These are phyloP conservation scores for Apomyelois bistriatella DNA, from an alignment of 2,888 invertebrate species.

Conservation along the genomic window DNA sequence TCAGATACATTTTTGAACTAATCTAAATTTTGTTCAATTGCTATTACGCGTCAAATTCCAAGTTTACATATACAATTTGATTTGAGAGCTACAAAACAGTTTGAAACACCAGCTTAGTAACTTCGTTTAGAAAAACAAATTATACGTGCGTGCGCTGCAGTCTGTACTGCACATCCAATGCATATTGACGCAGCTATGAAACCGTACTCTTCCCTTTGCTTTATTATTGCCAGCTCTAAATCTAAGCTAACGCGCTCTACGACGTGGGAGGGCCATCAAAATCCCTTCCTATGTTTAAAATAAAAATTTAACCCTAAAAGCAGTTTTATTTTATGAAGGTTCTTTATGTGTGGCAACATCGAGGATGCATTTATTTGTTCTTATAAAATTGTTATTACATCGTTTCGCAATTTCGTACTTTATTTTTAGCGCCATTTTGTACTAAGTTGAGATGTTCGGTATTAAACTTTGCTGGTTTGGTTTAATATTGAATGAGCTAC, in stretches of 20 bases:
- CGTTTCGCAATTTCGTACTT: slow-evolving; percentile 46
- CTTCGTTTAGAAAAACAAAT: too few species aligned
- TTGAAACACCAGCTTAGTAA: too few species aligned
- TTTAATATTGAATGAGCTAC: slow-evolving; percentile 41
- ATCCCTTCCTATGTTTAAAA: slow-evolving; percentile 79
- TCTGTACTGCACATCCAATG: too few species aligned
- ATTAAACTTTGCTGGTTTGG: slow-evolving; percentile 40
- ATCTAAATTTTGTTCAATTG: too few species aligned
- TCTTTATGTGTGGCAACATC: slow-evolving; percentile 52
- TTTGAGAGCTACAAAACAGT: too few species aligned
- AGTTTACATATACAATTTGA: too few species aligned
- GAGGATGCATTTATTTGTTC: slow-evolving; percentile 63
- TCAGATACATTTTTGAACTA: too few species aligned
- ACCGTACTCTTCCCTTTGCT: slow-evolving; percentile 39
- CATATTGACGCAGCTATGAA: too few species aligned
- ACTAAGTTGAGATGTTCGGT: slow-evolving; percentile 31
- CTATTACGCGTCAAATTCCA: too few species aligned
- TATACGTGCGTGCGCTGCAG: too few species aligned
- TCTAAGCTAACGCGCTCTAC: slow-evolving; percentile 64
- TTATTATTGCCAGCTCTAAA: slow-evolving; percentile 61
- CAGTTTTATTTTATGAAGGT: slow-evolving; percentile 62
- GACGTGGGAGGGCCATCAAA: slow-evolving; percentile 71
- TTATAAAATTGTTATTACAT: slow-evolving; percentile 61
- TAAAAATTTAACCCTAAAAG: slow-evolving; percentile 75
- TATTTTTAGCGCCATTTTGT: slow-evolving; percentile 33